phyloP scores from a whole-genome alignment of 2,888 invertebrate species.

The Agrochola macilenta region DNA sequence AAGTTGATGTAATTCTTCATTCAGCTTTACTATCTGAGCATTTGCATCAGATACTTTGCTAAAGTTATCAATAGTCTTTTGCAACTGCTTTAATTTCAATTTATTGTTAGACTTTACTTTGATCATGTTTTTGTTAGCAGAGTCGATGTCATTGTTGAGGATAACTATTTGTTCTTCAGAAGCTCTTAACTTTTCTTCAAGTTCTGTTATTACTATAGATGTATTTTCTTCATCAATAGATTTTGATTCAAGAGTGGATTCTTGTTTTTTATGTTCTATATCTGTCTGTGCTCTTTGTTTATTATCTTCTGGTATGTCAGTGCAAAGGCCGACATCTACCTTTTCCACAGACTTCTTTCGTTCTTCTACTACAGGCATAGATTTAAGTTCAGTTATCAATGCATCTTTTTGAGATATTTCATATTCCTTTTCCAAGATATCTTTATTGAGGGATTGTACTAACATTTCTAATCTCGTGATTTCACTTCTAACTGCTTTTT shows the following conservation, averaged over 20 bases:
- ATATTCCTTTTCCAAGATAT: conserved; percentile 87
- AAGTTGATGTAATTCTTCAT: conserved; percentile 91
- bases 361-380: conserved; percentile 67
- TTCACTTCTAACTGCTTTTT: conserved; percentile 81
- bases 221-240: conserved; percentile 54
- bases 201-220: conserved; percentile 68
- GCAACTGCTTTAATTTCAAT: conserved; percentile 93
- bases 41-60: conserved; percentile 93
- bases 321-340: conserved; percentile 76
- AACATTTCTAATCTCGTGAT: conserved; percentile 81
- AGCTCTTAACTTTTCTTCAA: conserved; percentile 85
- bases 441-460: conserved; percentile 87
- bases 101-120: conserved; percentile 94
- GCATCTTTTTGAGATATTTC: conserved; percentile 85
- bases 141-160: conserved; percentile 93
- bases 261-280: conserved; percentile 47
- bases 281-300: conserved; percentile 40
- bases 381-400: conserved; percentile 81
- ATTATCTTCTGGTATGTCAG: conserved; percentile 68
- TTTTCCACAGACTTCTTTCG: conserved; percentile 57
- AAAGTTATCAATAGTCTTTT: conserved; percentile 93
- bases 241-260: conserved; percentile 50
- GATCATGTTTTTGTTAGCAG: conserved; percentile 94
- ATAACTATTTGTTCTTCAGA: conserved; percentile 86
- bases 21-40: conserved; percentile 92